These are phyloP conservation scores for Pocillopora grandis DNA, from an alignment of 92 coral and sea anemone genomes.

Conservation along the genomic window DNA sequence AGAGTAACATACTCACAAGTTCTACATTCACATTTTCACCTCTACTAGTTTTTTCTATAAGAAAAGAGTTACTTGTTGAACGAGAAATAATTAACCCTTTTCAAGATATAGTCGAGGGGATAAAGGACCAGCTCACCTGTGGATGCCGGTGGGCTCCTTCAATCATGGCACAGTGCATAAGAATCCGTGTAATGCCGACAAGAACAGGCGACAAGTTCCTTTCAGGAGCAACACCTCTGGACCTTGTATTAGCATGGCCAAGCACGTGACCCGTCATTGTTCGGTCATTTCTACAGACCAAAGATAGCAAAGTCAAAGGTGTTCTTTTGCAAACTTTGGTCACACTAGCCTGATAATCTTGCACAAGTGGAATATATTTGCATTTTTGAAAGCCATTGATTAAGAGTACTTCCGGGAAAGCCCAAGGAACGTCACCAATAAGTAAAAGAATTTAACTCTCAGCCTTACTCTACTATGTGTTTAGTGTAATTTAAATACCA, in stretches of 20 bases:
- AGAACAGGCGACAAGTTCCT: conserved; percentile 74
- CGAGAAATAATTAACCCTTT: too few species aligned
- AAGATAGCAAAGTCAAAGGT: background rate
- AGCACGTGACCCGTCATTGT: conserved; percentile 78
- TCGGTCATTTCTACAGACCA: conserved; percentile 67
- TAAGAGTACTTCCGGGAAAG: too few species aligned
- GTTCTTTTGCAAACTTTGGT: background rate
- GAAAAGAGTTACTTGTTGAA: too few species aligned
- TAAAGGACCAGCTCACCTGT: conserved; percentile 10
- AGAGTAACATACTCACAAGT: too few species aligned
- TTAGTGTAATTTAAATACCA: too few species aligned
- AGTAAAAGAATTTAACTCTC: too few species aligned
- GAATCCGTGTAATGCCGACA: conserved; percentile 63
- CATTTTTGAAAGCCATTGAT: too few species aligned
- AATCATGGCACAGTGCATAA: conserved; percentile 79
- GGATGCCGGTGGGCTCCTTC: conserved; percentile 56
- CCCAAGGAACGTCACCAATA: too few species aligned
- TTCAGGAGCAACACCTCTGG: conserved; percentile 49
- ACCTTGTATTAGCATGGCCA: conserved; percentile 61
- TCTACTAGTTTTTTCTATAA: too few species aligned
- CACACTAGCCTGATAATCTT: background rate
- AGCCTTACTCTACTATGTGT: too few species aligned
- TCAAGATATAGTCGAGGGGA: background rate
- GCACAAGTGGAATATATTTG: too few species aligned
- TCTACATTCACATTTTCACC: too few species aligned